Conservation (phyloP, 2,797 vertebrate species). For the Tadarida brasiliensis region DNA sequence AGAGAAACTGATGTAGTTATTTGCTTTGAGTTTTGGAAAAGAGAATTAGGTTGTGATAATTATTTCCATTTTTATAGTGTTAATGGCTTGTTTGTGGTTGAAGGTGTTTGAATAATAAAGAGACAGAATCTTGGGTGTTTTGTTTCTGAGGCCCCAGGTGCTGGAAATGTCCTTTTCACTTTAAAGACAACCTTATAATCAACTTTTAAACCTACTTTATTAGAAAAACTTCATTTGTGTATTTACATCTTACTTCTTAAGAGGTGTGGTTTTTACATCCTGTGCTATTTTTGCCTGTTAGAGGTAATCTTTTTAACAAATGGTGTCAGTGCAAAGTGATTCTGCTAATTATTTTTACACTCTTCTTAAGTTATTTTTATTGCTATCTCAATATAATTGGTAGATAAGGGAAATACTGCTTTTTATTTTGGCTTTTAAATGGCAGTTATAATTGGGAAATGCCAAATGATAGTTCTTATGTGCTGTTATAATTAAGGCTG, state of each 20-base stretch:
- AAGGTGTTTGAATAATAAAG: constrained; percentile 45
- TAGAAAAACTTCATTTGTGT: constrained; percentile 7
- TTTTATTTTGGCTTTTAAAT: constrained; percentile 56
- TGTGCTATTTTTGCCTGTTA: constrained; percentile 48
- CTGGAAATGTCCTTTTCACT: constrained; percentile 45
- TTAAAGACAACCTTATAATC: constrained; percentile 26
- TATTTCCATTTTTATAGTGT: constrained; percentile 1
- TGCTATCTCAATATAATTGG: constrained; percentile 13
- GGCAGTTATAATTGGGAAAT: neutral
- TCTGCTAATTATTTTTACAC: constrained; percentile 36
- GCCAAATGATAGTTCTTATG: neutral
- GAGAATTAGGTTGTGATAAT: constrained; percentile 9
- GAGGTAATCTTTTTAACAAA: constrained; percentile 44
- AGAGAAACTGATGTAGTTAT: neutral
- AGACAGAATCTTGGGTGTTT: neutral
- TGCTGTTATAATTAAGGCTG: neutral
- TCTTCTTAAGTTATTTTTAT: constrained; percentile 44
- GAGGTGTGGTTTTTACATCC: constrained; percentile 54
- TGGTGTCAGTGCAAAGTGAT: neutral
- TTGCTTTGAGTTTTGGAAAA: constrained; percentile 33
- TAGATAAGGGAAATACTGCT: neutral
- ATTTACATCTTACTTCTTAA: constrained; percentile 27
- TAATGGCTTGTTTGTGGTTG: constrained; percentile 9
- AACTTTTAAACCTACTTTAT: neutral
- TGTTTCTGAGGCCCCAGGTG: neutral